Evolutionary conservation across 2,888 invertebrate species (phyloP).

Genomic region (Agrochola macilenta): DNA sequence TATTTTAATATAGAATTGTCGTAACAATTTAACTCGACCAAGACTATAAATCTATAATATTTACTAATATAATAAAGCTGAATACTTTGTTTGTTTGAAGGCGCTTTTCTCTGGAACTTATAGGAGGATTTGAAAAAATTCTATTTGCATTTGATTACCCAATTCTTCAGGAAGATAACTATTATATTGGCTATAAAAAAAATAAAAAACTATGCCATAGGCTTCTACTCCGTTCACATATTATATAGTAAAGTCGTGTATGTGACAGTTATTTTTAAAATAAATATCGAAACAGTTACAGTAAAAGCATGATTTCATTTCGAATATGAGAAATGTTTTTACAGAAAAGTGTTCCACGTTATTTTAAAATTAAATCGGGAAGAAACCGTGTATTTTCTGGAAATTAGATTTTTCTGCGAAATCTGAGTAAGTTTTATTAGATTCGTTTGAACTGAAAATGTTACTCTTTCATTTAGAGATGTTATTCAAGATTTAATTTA

Average conservation of each 20-base stretch:
- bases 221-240: no score
- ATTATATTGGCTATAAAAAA: no score
- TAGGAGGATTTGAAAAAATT: no score
- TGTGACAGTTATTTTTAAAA: background rate
- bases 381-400: conserved; percentile 26
- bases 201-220: no score
- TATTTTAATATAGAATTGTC: background rate
- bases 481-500: background rate
- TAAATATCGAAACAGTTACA: background rate
- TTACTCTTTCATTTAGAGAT: conserved; percentile 31
- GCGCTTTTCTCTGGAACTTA: background rate
- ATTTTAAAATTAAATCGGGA: conserved; percentile 21
- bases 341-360: conserved; percentile 18
- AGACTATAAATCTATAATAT: no score
- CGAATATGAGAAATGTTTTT: conserved; percentile 35
- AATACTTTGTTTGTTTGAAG: no score
- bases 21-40: background rate
- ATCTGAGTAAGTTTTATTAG: conserved; percentile 29
- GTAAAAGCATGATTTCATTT: conserved; percentile 37
- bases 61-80: no score
- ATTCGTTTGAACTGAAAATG: conserved; percentile 19
- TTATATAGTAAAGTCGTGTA: background rate
- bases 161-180: background rate
- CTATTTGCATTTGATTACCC: background rate
- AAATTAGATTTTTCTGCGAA: conserved; percentile 39